Evolutionary conservation across 1,140 invertebrate genomes (phyloP), one percentile per base, ranked within the genome.

Genomic region (Nephotettix cincticeps): DNA sequence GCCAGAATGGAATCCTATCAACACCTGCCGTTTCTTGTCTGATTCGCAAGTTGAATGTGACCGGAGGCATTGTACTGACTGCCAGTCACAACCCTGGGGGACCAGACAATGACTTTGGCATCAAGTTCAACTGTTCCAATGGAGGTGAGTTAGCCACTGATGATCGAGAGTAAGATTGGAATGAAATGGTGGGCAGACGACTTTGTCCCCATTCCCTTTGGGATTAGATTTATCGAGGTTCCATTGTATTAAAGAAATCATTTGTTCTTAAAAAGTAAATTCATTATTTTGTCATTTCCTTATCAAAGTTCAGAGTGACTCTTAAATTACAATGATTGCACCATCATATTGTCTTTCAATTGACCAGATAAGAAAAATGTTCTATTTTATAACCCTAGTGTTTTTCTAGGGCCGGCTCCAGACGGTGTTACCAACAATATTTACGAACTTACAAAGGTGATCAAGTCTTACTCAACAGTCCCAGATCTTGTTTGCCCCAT

Each of bases 61-160:
- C 81, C 86, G 96, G 97, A 76, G 98, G 97, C 25, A 99, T 99
- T 78, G 91, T 99, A 21, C 83, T 99, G 19, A 99, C 98, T 21
- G 98, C 98, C 0, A 98, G 96, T 63, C 98, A 99, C 80, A 99
- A 99, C 85, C 98, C 98, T 27, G 98, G 98, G 73, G 98, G 98
- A 54, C 94, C 94, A 2, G 87, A 98, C 79, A 93, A 92, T 74
- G 98, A 99, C 83, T 99, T 99, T 83, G 98, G 98, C 43, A 99
- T 99, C 76, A 99, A 99, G 83, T 99, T 94, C 80, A 99, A 99
- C 82, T 94, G 90, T 74, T 86, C 91, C 64, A 99, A 99, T 84
- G 98, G 98, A 75, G 98, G 90, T 84, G 71, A 76, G 75, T 32
- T 63, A n/a, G n/a, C n/a, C n/a, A n/a, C 28, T 21, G 29, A 27